Percentiles rank a stretch among this genome's conserved stretches.
These are phyloP conservation scores for Apotomis betuletana DNA, from an alignment of 2,888 invertebrate genomes.

Conservation along the genomic window DNA sequence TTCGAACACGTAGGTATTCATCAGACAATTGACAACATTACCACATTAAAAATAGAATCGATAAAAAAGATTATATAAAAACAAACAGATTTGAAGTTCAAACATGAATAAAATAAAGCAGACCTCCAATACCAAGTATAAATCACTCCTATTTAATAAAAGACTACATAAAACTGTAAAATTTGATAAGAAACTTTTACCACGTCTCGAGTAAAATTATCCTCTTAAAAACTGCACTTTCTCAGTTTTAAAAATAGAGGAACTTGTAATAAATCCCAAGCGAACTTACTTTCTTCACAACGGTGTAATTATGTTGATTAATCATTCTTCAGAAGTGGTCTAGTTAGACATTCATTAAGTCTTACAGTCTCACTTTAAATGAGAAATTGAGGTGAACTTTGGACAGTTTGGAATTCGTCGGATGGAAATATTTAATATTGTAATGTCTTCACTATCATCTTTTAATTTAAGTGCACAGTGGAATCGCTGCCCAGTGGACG, in stretches of 20 bases:
- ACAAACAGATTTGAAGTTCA: background rate
- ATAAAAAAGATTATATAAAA: too few relatives aligned
- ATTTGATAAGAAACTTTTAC: background rate
- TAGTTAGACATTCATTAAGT: background rate
- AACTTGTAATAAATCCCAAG: background rate
- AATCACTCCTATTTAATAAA: background rate
- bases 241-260: background rate
- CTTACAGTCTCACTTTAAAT: background rate
- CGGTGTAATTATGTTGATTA: slow-evolving; percentile 2
- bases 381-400: background rate
- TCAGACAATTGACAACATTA: too few relatives aligned
- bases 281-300: background rate
- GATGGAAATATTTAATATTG: too few relatives aligned
- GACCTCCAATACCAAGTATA: too few relatives aligned
- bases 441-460: too few relatives aligned
- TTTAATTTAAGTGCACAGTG: too few relatives aligned
- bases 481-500: too few relatives aligned
- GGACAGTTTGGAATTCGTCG: too few relatives aligned
- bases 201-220: background rate
- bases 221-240: slow-evolving; percentile 3
- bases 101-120: background rate
- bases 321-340: background rate
- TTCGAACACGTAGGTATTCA: too few relatives aligned
- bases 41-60: too few relatives aligned
- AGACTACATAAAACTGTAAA: background rate